Conservation (phyloP, 2,888 invertebrate species). For the Idaea aversata region DNA sequence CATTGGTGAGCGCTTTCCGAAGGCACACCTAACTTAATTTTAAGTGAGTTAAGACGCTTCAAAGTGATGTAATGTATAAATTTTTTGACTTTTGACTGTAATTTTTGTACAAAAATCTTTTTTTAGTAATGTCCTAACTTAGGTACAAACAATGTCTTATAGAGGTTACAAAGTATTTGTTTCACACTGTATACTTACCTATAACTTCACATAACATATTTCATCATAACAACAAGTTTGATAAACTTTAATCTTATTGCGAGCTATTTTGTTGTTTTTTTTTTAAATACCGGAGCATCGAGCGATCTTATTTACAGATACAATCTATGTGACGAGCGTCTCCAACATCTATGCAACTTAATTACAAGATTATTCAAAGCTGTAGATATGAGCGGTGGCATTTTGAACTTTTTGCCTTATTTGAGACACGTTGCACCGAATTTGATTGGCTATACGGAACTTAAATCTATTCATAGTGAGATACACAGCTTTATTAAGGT, state of each 20-base stretch:
- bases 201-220: constrained; percentile 6
- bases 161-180: no score
- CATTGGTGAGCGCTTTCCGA: no score
- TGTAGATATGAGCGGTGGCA: constrained; percentile 85
- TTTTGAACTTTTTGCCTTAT: constrained; percentile 85
- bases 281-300: not conserved
- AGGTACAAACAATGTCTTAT: no score
- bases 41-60: no score
- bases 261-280: not conserved
- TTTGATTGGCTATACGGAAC: constrained; percentile 81
- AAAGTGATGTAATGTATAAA: no score
- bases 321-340: constrained; percentile 77
- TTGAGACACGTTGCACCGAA: constrained; percentile 83
- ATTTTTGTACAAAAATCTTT: no score
- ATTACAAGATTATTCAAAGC: constrained; percentile 83
- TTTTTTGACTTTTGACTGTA: no score
- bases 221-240: constrained; percentile 19
- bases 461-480: constrained; percentile 68
- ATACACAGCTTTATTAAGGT: constrained; percentile 81
- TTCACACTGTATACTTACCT: no score
- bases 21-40: no score
- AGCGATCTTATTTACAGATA: constrained; percentile 59
- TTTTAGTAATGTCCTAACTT: no score
- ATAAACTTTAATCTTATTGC: constrained; percentile 13
- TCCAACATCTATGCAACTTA: constrained; percentile 76